Conservation (phyloP, 2,888 invertebrate genomes). For the Tortricodes alternella region DNA sequence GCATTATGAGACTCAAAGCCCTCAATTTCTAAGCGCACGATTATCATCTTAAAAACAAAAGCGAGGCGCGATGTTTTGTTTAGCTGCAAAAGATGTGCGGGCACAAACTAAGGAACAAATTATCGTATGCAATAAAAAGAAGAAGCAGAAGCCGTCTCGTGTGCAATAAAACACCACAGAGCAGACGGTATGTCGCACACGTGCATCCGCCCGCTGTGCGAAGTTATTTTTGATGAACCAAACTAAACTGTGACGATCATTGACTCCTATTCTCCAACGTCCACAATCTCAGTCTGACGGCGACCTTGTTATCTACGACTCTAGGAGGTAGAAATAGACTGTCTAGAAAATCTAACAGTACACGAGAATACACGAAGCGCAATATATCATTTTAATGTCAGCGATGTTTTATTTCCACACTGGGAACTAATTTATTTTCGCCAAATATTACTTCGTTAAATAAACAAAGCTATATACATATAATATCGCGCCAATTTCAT, state of each 20-base stretch:
- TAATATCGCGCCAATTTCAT: neutral
- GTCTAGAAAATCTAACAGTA: slow-evolving; percentile 8
- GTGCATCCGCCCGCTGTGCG: slow-evolving; percentile 77
- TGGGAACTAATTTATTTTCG: no score
- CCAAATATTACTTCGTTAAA: no score
- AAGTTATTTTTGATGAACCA: slow-evolving; percentile 67
- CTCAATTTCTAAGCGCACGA: slow-evolving; percentile 7
- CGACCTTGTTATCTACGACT: slow-evolving; percentile 11
- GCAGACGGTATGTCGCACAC: slow-evolving; percentile 67
- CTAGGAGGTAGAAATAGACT: slow-evolving; percentile 11
- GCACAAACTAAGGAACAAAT: slow-evolving; percentile 15
- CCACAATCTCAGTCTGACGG: slow-evolving; percentile 13
- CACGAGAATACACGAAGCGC: neutral
- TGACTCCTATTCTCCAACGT: slow-evolving; percentile 12
- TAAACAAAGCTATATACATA: no score
- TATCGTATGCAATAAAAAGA: slow-evolving; percentile 12
- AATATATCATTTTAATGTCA: neutral
- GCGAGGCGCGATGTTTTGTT: slow-evolving; percentile 1
- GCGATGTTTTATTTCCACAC: neutral
- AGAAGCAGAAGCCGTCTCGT: slow-evolving; percentile 34
- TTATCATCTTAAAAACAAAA: slow-evolving; percentile 27
- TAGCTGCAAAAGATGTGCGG: slow-evolving; percentile 28
- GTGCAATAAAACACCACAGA: slow-evolving; percentile 65
- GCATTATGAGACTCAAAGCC: neutral
- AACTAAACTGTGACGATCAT: slow-evolving; percentile 22